These are phyloP conservation scores for Gorsachius magnificus DNA, from an alignment of 2,797 vertebrate genomes.

Conservation along the genomic window DNA sequence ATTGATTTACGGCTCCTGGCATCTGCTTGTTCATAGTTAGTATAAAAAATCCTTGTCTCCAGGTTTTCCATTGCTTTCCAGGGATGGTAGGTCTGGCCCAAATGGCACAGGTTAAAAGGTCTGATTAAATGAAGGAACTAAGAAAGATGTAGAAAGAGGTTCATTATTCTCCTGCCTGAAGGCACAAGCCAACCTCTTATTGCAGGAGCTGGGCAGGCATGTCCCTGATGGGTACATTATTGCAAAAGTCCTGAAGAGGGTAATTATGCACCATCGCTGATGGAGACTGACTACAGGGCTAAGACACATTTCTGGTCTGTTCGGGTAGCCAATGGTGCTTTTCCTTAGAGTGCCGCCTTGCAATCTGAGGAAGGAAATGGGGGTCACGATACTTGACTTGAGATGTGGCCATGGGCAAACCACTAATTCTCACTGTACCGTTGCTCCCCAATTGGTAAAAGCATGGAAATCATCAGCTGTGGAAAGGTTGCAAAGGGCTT, in stretches of 20 bases:
- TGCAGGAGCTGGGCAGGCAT: background rate
- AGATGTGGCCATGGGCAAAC: background rate
- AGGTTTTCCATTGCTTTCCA: background rate
- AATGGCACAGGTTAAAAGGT: conserved; percentile 62
- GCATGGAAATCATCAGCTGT: background rate
- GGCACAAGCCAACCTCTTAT: conserved; percentile 34
- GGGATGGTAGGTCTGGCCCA: background rate
- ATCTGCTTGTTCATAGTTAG: background rate
- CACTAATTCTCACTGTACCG: background rate
- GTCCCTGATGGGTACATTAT: conserved; percentile 38
- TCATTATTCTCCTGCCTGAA: conserved; percentile 59
- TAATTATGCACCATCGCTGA: conserved; percentile 24
- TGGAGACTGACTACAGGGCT: background rate
- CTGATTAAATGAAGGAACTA: conserved; percentile 46
- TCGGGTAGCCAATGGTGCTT: background rate
- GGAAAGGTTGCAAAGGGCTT: background rate
- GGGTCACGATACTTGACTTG: background rate
- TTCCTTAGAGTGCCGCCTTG: background rate
- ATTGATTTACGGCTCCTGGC: background rate
- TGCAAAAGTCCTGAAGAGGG: conserved; percentile 20
- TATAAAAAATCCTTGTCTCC: background rate
- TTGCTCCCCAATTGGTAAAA: background rate
- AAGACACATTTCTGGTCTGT: background rate
- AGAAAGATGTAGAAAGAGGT: background rate
- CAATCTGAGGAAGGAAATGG: conserved; percentile 21